Evolutionary conservation across 1,140 invertebrate genomes (phyloP), one percentile per base, ranked within the genome.

Genomic region (Medauroidea extradentata): DNA sequence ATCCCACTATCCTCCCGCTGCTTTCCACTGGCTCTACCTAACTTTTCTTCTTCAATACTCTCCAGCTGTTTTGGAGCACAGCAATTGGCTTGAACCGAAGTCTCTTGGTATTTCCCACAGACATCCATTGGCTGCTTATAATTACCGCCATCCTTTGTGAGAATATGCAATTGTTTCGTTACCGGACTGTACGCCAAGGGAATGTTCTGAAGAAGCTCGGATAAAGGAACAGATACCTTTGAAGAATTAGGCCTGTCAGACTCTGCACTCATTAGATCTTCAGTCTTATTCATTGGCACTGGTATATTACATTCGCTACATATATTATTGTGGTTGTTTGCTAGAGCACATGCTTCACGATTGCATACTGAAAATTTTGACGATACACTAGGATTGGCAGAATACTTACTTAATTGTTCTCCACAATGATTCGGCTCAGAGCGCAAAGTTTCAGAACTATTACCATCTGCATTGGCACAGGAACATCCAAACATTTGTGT

Each of bases 151-250:
- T 34, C 29, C 29, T 34, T 34, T 34, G 29, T 66, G 8, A 70
- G 66, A 21, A 72, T 61, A 63, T 67, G 69, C 18, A 76, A 62
- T 62, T 76, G 71, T 61, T 68, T 73, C 1, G 72, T 74, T 18
- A 69, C 50, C 13, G 74, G 73, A 58, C 71, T 71, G 58, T 75
- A 74, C 1, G 69, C 69, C 46, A 75, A 57, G 5, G 72, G 70
- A 13, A 74, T 63, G 23, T 65, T 68, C 39, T 69, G 67, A 38
- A 73, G 55, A 43, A 71, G 56, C 24, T 65, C 56, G 57, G 66
- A 62, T 24, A 70, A 58, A 13, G 70, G 62, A 5, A 66, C 60
- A 43, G 52, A 25, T 8, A 18, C 14, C 16, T 34, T 34, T 34
- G 29, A 34, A 34, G 29, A 34, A 34, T 34, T 11, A 34, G 11